A percentile compares a stretch with the other conserved stretches of the same genome.
These are phyloP conservation scores for Thamnophis elegans DNA, from an alignment of 2,797 vertebrate species.

Conservation along the genomic window DNA sequence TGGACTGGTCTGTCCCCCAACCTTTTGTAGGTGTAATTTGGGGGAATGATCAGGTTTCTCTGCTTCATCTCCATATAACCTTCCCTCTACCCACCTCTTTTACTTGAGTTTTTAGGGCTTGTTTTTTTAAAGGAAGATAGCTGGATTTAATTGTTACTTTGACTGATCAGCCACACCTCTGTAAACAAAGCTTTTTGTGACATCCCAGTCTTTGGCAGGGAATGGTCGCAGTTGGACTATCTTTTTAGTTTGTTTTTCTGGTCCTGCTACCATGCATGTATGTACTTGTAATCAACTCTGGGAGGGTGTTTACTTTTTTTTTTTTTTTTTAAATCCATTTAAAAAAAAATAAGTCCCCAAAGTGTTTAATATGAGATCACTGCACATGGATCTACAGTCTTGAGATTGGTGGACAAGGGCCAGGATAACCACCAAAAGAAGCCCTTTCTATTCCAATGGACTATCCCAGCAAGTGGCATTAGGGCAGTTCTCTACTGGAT, in stretches of 20 bases:
- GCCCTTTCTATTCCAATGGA: background rate
- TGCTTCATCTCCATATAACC: background rate
- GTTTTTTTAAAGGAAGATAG: background rate
- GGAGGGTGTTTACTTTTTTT: background rate
- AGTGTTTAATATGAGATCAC: background rate
- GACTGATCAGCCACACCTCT: background rate
- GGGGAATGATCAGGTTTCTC: background rate
- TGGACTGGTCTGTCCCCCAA: background rate
- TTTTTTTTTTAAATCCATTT: too few species aligned
- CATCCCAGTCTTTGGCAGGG: background rate
- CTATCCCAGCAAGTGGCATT: background rate
- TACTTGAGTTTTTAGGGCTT: background rate
- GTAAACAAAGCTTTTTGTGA: background rate
- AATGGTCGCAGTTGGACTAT: too few species aligned
- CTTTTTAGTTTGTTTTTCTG: background rate
- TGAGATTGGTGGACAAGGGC: background rate
- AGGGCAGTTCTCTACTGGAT: background rate
- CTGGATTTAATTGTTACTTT: background rate
- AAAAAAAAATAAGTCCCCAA: too few species aligned
- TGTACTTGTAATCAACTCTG: background rate
- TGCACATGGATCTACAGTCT: background rate
- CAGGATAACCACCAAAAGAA: background rate
- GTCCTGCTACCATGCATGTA: background rate
- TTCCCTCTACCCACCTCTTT: background rate
- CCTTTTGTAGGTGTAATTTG: background rate